A percentile compares a stretch with the other conserved stretches of the same genome.
Conservation (phyloP, 2,888 invertebrate genomes). For the Sarcophaga caerulescens region DNA sequence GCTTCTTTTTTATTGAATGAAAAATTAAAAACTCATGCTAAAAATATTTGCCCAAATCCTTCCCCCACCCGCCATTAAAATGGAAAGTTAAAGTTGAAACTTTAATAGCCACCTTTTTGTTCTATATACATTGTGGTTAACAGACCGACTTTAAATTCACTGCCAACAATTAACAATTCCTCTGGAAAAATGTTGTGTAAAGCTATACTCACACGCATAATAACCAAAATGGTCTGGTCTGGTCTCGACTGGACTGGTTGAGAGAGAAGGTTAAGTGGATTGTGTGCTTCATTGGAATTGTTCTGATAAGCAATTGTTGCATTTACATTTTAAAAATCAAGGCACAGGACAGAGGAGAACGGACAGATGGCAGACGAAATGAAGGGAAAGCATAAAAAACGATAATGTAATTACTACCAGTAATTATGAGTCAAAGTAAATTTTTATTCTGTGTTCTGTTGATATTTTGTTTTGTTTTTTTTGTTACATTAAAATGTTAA, state of each 20-base stretch:
- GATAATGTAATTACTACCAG: constrained; percentile 61
- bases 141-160: constrained; percentile 23
- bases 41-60: not conserved
- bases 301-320: constrained; percentile 59
- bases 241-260: no score
- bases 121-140: constrained; percentile 9
- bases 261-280: not conserved
- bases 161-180: constrained; percentile 22
- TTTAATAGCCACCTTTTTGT: not conserved
- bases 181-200: constrained; percentile 13
- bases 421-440: constrained; percentile 66
- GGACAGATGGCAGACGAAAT: constrained; percentile 8
- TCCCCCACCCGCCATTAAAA: not conserved
- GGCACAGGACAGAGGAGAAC: not conserved
- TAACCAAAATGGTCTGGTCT: not conserved
- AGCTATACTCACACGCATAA: constrained; percentile 16
- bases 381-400: constrained; percentile 17
- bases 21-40: constrained; percentile 24
- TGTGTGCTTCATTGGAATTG: constrained; percentile 30
- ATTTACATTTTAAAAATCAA: constrained; percentile 12
- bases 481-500: constrained; percentile 53
- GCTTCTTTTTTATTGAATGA: constrained; percentile 11
- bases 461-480: not conserved
- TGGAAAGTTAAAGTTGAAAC: not conserved
- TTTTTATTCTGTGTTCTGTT: constrained; percentile 16